Base-by-base conservation (phyloP, 2,113 vertebrate genomes). In the Thamnaconus septentrionalis region DNA sequence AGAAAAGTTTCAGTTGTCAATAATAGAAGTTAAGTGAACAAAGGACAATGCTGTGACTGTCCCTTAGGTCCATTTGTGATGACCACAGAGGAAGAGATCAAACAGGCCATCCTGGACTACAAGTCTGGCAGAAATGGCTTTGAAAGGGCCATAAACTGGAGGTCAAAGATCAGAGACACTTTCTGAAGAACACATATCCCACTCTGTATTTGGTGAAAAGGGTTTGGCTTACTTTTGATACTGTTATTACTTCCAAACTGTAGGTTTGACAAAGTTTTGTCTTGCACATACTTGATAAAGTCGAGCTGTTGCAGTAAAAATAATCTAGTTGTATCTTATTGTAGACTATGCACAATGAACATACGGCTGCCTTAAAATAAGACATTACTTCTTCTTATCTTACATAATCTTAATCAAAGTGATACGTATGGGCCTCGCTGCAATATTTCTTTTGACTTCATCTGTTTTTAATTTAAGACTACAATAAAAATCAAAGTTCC, bases 11-110 rank as follows among this genome's bases (percentile, higher is more conserved):
- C n/a, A 51, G 10, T 41, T 11, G 42, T 59, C 10, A 46, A 3
- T 43, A 51, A 7, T 9, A 39, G 0, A 49, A 12, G 45, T 48
- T 18, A 40, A 52, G 59, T 63, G 12, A 54, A 40, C 5, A 4
- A 45, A 57, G 18, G 2, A 3, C 3, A 9, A 55, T 43, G 4
- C 6, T 3, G 0, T 47, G 41, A 44, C 76, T 83, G 90, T 46
- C 72, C 61, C 64, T 9, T 75, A 93, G 89, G 90, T 82, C 89
- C 76, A 0, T 94, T 96, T 84, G 92, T 94, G 64, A 93, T 94
- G 92, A 96, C 84, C 78, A 90, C 90, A 56, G 79, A 85, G 47
- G 89, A 93, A 61, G 90, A 96, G 88, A 94, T 95, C 83, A 65
- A 56, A 12, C 65, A 94, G 73, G 75, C 89, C 10, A 83, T 94